Evolutionary conservation across 2,888 invertebrate species (phyloP), one percentile per base, ranked within the genome.

Genomic region (Heliconius charithonia): DNA sequence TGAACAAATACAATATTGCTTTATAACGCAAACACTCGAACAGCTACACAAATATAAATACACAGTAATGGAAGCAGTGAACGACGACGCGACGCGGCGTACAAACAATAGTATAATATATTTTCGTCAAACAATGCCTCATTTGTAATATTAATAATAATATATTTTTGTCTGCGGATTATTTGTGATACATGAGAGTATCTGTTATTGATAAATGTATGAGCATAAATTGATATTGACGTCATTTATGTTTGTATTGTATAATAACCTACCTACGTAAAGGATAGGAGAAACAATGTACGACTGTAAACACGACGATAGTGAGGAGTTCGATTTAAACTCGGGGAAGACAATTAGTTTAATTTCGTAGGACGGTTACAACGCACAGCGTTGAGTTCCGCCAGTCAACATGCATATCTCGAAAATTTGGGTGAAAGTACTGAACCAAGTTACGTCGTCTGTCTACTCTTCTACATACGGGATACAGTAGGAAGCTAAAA

Each of bases 71-170:
- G 32, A 29, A n/a, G 6, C 37, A 37, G 37, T n/a, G 32, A 67
- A 12, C 37, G 37, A 12, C 37, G 9, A 37, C 37, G 51, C 51
- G 51, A 51, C 51, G 51, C 32, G 32, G 22, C 67, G 12, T n/a
- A n/a, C 37, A 67, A 67, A 67, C 41, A 67, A 67, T 67, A 67
- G 27, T n/a, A 4, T 32, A 37, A 67, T 67, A 67, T 37, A 67
- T 67, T 41, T 67, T 37, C 37, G 37, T 67, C 12, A 32, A 67
- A 67, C 67, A 41, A 67, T 67, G 32, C 67, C 7, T 41, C 67
- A 67, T 37, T 67, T 37, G 41, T 37, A 32, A 41, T 67, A 67
- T 41, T 37, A 67, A 67, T n/a, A 32, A 51, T 51, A 32, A 59
- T 59, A 59, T 63, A 63, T 63, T 63, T 27, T 27, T 27, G 63